phyloP scores from a whole-genome alignment of 1,140 invertebrate species.

The Achroia grisella region DNA sequence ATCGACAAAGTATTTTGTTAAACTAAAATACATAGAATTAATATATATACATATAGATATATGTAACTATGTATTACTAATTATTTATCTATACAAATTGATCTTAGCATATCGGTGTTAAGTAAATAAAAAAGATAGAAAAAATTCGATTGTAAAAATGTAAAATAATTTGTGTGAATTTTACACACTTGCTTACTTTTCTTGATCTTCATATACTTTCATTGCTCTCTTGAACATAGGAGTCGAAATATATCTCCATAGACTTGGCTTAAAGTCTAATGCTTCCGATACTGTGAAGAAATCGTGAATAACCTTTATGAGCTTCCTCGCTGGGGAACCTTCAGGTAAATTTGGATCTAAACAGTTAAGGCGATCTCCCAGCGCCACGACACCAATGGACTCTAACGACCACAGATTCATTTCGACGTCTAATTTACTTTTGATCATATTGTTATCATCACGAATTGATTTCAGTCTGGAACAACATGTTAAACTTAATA shows the following conservation, averaged over 20 bases:
- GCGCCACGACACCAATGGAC: conserved; percentile 79
- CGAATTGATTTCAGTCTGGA: conserved; percentile 72
- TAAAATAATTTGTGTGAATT: not conserved
- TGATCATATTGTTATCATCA: conserved; percentile 72
- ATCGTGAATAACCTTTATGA: conserved; percentile 76
- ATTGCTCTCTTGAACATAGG: conserved; percentile 67
- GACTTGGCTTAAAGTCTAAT: conserved; percentile 76
- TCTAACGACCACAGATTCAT: conserved; percentile 81
- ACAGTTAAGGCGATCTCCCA: conserved; percentile 79
- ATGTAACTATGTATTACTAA: too few relatives aligned
- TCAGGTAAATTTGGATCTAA: conserved; percentile 64
- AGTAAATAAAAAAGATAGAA: too few relatives aligned
- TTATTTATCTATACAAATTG: too few relatives aligned
- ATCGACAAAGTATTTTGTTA: conserved; percentile 1
- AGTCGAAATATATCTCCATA: conserved; percentile 78
- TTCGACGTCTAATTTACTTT: conserved; percentile 75
- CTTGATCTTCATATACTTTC: conserved; percentile 43
- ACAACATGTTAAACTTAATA: not conserved
- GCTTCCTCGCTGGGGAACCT: conserved; percentile 73
- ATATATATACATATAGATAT: too few relatives aligned
- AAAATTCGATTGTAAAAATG: not conserved
- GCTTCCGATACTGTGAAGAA: conserved; percentile 75
- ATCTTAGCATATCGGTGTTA: too few relatives aligned
- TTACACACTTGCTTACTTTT: conserved; percentile 13
- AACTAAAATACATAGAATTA: not conserved